Percentiles rank a stretch among this genome's conserved stretches.
phyloP scores from a whole-genome alignment of 2,888 invertebrate species.

The Lutraria lutraria region DNA sequence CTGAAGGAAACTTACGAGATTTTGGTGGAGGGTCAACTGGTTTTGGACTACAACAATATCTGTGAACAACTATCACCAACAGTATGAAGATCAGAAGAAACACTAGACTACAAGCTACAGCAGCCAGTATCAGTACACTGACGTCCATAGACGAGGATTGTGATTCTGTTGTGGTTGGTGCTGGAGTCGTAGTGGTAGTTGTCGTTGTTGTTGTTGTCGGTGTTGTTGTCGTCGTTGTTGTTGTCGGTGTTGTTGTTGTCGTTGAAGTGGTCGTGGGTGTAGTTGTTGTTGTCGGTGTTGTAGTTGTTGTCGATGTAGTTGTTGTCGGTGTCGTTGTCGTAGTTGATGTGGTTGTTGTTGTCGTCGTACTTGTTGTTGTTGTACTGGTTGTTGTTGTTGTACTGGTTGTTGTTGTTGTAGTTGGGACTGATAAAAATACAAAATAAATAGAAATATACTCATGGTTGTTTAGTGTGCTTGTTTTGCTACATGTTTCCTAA shows the following conservation, averaged over 20 bases:
- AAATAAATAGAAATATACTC: neutral
- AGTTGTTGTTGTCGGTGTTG: conserved; percentile 18
- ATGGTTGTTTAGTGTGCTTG: neutral
- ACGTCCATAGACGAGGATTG: neutral
- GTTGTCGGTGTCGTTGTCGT: neutral
- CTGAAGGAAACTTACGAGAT: conserved; percentile 26
- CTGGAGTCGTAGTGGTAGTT: neutral
- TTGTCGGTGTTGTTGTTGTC: conserved; percentile 7
- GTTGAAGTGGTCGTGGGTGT: neutral
- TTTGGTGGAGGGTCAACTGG: neutral
- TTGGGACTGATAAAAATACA: conserved; percentile 5
- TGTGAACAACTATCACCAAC: neutral
- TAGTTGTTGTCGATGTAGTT: conserved; percentile 1
- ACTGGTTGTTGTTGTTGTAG: conserved; percentile 8
- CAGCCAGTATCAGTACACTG: neutral
- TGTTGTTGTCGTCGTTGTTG: neutral
- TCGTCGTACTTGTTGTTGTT: neutral
- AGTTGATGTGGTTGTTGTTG: conserved; percentile 15
- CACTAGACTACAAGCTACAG: conserved; percentile 7
- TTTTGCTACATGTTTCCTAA: too few relatives aligned
- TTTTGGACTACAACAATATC: neutral
- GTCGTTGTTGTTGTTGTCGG: neutral
- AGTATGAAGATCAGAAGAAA: neutral
- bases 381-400: conserved; percentile 18
- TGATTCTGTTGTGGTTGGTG: conserved; percentile 16